Evolutionary conservation across 2,797 vertebrate genomes (phyloP), one percentile per base, ranked within the genome.

Genomic region (Acropternis orthonyx): DNA sequence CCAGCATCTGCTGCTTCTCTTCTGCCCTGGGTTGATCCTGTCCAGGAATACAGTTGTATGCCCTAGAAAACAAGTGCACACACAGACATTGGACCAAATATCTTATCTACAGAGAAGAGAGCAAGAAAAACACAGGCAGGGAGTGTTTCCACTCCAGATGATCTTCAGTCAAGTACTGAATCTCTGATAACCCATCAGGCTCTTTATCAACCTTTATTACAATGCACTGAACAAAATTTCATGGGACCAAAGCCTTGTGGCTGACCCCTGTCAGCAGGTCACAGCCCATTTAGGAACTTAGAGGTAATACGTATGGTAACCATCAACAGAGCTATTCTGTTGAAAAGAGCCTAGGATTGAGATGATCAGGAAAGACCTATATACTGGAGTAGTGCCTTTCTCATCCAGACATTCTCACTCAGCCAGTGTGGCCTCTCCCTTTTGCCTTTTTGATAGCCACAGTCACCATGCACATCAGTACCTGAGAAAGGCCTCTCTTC

Each of bases 61-160:
- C 10, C 27, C 56, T 44, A 34, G 56, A 92, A 83, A 83, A 30
- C 34, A 77, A 43, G 26, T 37, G 26, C 18, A 32, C 24, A 58
- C 39, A 74, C n/a, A 89, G 62, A 81, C 56, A 92, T 75, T 90
- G 91, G 86, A 95, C 73, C 62, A 93, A 90, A 5, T 85, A 95
- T 71, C 88, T 92, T 83, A 89, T 81, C 92, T 86, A 61, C 30
- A 75, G 22, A 73, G 39, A 86, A 61, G 22, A 48, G 5, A 74
- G 23, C 27, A 75, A 58, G 61, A 72, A 86, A 95, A 92, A 36
- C 48, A 63, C 11, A 88, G 34, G 62, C 7, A 75, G 37, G 69
- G 68, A 68, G 30, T 81, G 77, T 66, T 88, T 65, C 88, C 7
- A 4, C 68, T 72, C 62, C 22, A 13, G 14, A 12, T 54, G 75